Conservation (phyloP, 2,888 invertebrate species). For the Pandemis corylana region DNA sequence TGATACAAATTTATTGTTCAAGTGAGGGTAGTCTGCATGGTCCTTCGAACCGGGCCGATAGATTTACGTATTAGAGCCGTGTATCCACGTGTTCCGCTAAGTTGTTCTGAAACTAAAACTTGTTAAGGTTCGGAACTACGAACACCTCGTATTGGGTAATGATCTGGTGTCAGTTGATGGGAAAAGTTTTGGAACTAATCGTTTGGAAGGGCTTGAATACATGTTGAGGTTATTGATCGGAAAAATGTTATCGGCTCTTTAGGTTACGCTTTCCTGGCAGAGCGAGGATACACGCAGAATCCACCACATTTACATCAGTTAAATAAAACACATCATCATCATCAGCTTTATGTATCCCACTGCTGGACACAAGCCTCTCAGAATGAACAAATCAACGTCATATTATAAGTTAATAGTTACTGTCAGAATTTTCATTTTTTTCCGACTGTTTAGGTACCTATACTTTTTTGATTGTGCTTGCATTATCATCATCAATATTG, state of each 20-base stretch:
- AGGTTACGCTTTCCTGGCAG: neutral
- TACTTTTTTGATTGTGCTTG: no score
- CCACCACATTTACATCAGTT: no score
- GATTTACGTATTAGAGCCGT: neutral
- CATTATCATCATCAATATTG: no score
- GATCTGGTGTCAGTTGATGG: constrained; percentile 8
- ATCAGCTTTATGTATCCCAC: no score
- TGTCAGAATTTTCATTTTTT: no score
- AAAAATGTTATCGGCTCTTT: neutral
- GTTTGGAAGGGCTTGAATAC: neutral
- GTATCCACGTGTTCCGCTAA: neutral
- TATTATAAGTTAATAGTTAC: no score
- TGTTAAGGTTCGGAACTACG: neutral
- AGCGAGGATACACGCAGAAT: no score
- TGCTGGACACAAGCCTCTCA: no score
- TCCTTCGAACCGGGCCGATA: constrained; percentile 1
- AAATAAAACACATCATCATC: no score
- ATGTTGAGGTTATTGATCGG: neutral
- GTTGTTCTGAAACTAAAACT: neutral
- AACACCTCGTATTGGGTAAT: constrained; percentile 6
- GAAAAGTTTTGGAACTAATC: constrained; percentile 3
- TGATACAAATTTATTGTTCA: neutral
- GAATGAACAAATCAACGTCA: no score
- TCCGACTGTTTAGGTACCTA: no score
- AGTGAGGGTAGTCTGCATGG: neutral